Evolutionary conservation across 2,113 vertebrate species (phyloP).

Genomic region (Ceyx margarethae): DNA sequence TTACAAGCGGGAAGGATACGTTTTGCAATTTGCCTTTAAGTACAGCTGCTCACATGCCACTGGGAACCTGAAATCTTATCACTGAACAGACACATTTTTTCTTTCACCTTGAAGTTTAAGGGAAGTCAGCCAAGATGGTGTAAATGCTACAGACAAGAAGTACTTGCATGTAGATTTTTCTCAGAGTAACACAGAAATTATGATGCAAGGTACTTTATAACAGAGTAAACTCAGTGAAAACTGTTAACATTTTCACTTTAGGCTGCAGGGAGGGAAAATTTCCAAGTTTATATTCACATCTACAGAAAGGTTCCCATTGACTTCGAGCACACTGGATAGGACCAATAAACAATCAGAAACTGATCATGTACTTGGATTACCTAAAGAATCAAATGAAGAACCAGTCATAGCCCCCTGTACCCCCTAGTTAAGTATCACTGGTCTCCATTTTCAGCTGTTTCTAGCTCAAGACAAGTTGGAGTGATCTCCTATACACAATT

Average conservation of each 20-base stretch:
- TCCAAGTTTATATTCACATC: fast-evolving
- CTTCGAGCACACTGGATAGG: neutral
- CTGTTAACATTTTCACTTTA: neutral
- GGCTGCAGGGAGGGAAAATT: neutral
- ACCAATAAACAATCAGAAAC: neutral
- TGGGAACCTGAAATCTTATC: neutral
- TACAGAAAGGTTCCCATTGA: neutral
- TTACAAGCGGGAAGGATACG: neutral
- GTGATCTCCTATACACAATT: neutral
- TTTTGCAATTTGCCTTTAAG: neutral
- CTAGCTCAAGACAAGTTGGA: neutral
- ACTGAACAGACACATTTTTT: neutral
- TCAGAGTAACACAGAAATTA: neutral
- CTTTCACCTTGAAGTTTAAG: neutral
- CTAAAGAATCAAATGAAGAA: neutral
- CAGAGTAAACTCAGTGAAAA: neutral
- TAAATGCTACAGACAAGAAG: neutral
- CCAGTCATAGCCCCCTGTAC: neutral
- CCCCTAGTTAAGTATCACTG: neutral
- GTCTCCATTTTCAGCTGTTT: neutral
- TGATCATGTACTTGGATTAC: neutral
- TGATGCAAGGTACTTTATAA: neutral
- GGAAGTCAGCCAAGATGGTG: neutral
- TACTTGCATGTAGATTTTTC: neutral
- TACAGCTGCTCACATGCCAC: neutral